Base-by-base conservation (phyloP, 2,797 vertebrate genomes). In the Phrynocephalus forsythii region DNA sequence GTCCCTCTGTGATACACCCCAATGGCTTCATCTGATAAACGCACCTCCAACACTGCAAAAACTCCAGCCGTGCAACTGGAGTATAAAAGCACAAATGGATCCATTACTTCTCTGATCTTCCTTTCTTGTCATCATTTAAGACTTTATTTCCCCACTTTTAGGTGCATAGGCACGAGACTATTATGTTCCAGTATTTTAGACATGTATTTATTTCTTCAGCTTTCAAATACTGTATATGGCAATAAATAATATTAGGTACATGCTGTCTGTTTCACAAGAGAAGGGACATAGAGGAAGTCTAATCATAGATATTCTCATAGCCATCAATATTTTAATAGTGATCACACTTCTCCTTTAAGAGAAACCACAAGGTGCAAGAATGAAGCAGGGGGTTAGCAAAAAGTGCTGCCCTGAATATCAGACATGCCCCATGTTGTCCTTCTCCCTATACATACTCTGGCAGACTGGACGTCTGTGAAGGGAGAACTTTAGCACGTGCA, bases 281-380 rank as follows among this genome's bases (percentile, higher is more conserved):
- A 86, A 79, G 82, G 1, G 87, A 50, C 91, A 82, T 22, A 86
- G 84, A 33, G 86, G 68, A 24, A 78, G 80, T 3, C 87, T 73
- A 24, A 72, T 48, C 83, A 63, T 90, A 50, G 24, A 30, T 0
- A 1, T 13, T 9, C n/a, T 28, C 52, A 56, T 88, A 63, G 16
- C 20, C 48, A 60, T n/a, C 63, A 0, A 0, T n/a, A 89, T 22
- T 88, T 66, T 16, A 48, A 68, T 7, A 16, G 38, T n/a, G 69
- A 48, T 80, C 26, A 69, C 10, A 3, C 72, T n/a, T 48, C 48
- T 50, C 13, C 52, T 50, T 82, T 67, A 50, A 69, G 15, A 82
- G 44, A n/a, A 9, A 69, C 13, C 33, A 33, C 72, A 82, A 67
- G 76, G 7, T 33, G 68, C 68, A 73, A 73, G 72, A 18, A 33